A percentile compares a stretch with the other conserved stretches of the same genome.
Evolutionary conservation across 2,797 vertebrate species (phyloP).

Genomic region (Scomberomorus guttatus): DNA sequence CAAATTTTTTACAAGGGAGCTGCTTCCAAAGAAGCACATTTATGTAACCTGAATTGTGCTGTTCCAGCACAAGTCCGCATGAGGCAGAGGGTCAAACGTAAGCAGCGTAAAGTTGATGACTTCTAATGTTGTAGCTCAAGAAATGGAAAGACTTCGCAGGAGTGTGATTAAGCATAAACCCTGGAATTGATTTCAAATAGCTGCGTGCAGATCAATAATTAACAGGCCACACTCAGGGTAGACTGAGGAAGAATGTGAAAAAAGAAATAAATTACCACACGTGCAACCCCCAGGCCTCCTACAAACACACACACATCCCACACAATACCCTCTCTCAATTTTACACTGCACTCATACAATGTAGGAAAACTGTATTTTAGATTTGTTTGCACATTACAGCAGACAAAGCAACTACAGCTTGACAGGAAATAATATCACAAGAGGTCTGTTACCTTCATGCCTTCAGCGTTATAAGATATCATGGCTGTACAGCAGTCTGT

Average conservation of each 20-base stretch:
- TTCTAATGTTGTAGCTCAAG: constrained; percentile 6
- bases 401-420: constrained; percentile 3
- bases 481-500: neutral
- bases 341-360: neutral
- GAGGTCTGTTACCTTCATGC: neutral
- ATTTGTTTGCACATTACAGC: neutral
- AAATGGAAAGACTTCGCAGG: constrained; percentile 4
- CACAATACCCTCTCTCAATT: constrained; percentile 6
- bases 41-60: neutral
- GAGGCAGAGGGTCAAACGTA: constrained; percentile 22
- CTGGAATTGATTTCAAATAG: constrained; percentile 9
- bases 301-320: constrained; percentile 11
- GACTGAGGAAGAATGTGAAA: constrained; percentile 16
- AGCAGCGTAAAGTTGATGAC: constrained; percentile 10
- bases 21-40: neutral
- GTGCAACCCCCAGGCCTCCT: neutral
- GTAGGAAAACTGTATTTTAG: neutral
- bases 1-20: neutral
- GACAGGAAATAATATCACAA: constrained; percentile 4
- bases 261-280: constrained; percentile 18
- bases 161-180: constrained; percentile 29
- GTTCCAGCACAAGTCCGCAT: neutral
- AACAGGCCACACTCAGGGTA: constrained; percentile 13
- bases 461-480: neutral
- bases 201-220: constrained; percentile 32